These are phyloP conservation scores for Acleris literana DNA, from an alignment of 2,888 invertebrate species.

Conservation along the genomic window DNA sequence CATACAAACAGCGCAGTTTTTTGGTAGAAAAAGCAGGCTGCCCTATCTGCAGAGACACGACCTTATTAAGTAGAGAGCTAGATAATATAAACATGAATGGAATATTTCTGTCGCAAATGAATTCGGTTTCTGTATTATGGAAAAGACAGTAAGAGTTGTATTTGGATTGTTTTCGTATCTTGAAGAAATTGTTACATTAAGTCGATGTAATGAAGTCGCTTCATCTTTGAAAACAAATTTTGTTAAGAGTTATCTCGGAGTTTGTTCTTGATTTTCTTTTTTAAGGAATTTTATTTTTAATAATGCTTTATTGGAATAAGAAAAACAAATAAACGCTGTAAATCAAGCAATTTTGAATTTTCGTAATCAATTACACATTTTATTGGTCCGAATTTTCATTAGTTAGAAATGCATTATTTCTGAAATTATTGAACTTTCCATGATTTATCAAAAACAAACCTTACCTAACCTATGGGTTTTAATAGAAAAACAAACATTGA, in stretches of 20 bases:
- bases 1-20: conserved; percentile 1
- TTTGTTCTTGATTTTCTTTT: neutral
- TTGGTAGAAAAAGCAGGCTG: conserved; percentile 2
- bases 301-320: too few species aligned
- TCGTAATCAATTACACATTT: too few species aligned
- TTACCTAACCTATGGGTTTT: too few species aligned
- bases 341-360: too few species aligned
- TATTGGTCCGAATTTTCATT: too few species aligned
- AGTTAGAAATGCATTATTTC: too few species aligned
- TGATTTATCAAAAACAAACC: too few species aligned
- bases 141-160: conserved; percentile 19
- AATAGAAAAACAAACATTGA: too few species aligned
- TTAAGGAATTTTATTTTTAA: too few species aligned
- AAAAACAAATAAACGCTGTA: too few species aligned
- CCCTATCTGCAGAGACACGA: conserved; percentile 10
- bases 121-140: conserved; percentile 38
- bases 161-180: conserved; percentile 15
- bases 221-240: neutral
- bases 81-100: conserved; percentile 45
- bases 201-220: neutral
- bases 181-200: neutral
- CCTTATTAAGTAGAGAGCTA: conserved; percentile 63
- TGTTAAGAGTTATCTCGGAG: neutral
- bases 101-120: conserved; percentile 41
- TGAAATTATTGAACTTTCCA: too few species aligned